phyloP scores from a whole-genome alignment of 2,113 vertebrate genomes.

The Suricata suricatta region DNA sequence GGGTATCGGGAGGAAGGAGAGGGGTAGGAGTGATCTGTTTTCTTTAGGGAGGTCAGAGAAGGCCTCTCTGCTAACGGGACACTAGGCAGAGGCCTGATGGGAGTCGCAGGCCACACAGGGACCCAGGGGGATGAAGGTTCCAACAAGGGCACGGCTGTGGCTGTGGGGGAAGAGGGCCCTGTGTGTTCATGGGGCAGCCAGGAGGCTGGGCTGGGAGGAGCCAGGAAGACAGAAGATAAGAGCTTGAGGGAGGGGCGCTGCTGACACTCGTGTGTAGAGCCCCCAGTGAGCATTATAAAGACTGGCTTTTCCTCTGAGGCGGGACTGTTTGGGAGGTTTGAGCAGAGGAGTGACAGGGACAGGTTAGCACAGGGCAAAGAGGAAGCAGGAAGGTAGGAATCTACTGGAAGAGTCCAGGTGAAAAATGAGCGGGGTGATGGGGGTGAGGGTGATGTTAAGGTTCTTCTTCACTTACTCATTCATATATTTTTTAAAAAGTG shows the following conservation, averaged over 20 bases:
- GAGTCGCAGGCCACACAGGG: neutral
- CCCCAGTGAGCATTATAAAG: neutral
- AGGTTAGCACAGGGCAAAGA: neutral
- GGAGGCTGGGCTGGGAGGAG: too few relatives aligned
- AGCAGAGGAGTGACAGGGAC: neutral
- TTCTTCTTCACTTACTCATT: neutral
- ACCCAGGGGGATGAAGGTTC: neutral
- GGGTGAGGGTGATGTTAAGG: neutral
- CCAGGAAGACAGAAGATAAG: neutral
- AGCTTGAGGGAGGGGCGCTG: neutral
- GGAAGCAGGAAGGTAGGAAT: neutral
- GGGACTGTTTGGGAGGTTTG: neutral
- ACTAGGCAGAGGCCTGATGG: neutral
- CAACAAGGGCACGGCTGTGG: neutral
- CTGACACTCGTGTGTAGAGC: neutral
- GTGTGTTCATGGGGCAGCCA: neutral
- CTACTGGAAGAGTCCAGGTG: neutral
- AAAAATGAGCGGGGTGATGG: neutral
- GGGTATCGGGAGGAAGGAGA: neutral
- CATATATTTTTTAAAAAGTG: too few relatives aligned
- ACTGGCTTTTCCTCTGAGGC: neutral
- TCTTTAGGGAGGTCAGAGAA: neutral
- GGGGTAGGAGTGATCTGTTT: neutral
- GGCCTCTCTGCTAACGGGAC: neutral
- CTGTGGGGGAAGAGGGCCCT: neutral